Conservation (phyloP, 2,113 vertebrate genomes). For the Herpetotheres cachinnans region DNA sequence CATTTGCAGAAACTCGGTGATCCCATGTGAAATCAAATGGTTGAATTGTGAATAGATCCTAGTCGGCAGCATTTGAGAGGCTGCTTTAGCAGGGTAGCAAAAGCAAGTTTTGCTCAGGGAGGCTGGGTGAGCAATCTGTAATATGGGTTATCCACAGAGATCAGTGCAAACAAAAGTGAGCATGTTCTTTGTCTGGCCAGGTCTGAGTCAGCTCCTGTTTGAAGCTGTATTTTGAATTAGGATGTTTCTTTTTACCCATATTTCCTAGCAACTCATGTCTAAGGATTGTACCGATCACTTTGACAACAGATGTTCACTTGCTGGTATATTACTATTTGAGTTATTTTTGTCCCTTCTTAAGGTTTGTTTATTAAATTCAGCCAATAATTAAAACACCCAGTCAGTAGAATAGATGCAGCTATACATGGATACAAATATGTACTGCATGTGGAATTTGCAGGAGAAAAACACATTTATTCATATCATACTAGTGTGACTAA, state of each 20-base stretch:
- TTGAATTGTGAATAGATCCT: not conserved
- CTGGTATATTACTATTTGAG: not conserved
- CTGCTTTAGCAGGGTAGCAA: not conserved
- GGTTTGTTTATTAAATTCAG: not conserved
- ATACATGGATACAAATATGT: not conserved
- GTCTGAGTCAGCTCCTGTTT: constrained; percentile 25
- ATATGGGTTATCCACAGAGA: not conserved
- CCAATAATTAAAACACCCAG: not conserved
- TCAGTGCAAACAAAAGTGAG: not conserved
- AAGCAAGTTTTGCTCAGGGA: not conserved
- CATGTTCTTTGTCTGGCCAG: not conserved
- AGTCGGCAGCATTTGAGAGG: not conserved
- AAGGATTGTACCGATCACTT: not conserved
- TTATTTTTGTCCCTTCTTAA: not conserved
- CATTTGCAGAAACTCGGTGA: not conserved
- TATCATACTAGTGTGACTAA: not conserved
- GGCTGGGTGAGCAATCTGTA: not conserved
- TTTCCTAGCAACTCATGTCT: not conserved
- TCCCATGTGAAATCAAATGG: not conserved
- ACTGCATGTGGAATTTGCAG: not conserved
- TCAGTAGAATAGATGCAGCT: not conserved
- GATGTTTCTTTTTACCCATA: not conserved
- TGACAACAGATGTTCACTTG: not conserved
- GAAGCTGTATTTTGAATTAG: not conserved
- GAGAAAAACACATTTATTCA: not conserved